Base-by-base conservation (phyloP, 2,888 invertebrate genomes). In the Napeogenes sylphis region DNA sequence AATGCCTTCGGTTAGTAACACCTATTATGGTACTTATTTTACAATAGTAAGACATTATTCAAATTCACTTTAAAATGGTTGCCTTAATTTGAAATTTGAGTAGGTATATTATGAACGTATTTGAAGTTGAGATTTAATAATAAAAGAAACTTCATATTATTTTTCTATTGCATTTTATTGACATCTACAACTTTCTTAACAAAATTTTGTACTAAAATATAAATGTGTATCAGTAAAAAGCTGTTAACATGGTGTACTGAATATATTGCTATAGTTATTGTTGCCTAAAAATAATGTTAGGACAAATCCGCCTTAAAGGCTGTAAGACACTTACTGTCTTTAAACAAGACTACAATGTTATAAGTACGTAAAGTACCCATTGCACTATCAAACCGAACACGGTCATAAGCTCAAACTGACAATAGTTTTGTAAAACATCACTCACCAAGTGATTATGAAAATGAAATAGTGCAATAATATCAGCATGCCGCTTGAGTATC, bases 151-250 rank as follows among this genome's bases (percentile, higher is more conserved):
- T 42, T 42, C 12, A 45, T 42, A n/a, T 35, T 47, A 55, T 59
- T 21, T 45, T 45, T 30, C 14, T 55, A 54, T 60, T 66, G 66
- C 61, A 73, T 81, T 90, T 90, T 90, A 90, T 89, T 90, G 87
- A 88, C 88, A 89, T 88, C 89, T 90, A 89, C 85, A 87, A 87
- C 81, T 81, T 87, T 86, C 80, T 78, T 88, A 88, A 87, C 89
- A 89, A 86, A 83, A 85, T 51, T 88, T 90, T 89, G 88, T 89
- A 90, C 88, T 90, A 90, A 89, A 87, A 89, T 89, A 87, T 87
- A 87, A 87, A 87, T 82, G 87, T 89, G 87, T 87, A 79, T 83
- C 80, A 82, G 81, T 82, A 83, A 86, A 88, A 82, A 86, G 87
- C 87, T 81, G 85, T 87, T 87, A 87, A 83, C 80, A 79, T 77